Evolutionary conservation across 1,140 invertebrate genomes (phyloP), one percentile per base, ranked within the genome.

Genomic region (Zaprionus kolodkinae): DNA sequence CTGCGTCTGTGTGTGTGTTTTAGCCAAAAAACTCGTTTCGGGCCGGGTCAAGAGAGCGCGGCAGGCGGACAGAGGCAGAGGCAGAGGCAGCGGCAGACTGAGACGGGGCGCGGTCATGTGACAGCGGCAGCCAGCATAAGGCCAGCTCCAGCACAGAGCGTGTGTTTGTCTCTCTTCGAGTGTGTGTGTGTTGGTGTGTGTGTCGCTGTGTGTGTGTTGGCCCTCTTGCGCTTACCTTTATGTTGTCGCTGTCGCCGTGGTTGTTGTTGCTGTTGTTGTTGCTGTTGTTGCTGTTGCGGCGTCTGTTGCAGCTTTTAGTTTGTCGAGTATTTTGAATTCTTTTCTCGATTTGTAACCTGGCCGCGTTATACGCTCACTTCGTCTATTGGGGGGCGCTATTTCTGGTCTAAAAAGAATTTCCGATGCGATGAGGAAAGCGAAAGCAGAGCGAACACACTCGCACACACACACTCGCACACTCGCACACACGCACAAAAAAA

Each of bases 1-100:
- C 11, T 35, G 63, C 50, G 27, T 62, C 17, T 43, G 43, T 60
- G 21, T 56, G 36, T 55, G 52, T 76, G 55, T 84, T 77, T 86
- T 86, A 86, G 83, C 69, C 84, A 88, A 72, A 74, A 73, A 86
- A 84, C 84, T 71, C 54, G 84, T 88, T 88, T 89, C 72, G 69
- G 69, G 79, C 76, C 84, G 43, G 43, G 55, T 69, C 64, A 55
- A 62, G 75, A 63, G 57, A 43, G 38, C 40, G 40, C 13, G 40
- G n/a, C 33, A 35, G 33, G 33, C 33, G 33, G 10, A 35, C 33
- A 30, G 30, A 35, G 27, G 11, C 30, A 55, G 25, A 13, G 50
- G 12, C 17, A 55, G 25, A 13, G 50, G 12, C 17, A 52, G 21
- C 21, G 17, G 27, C n/a, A 50, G 50, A 25, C 30, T 45, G 38